Conservation (phyloP, 1,140 invertebrate genomes). For the Drosophila athabasca region DNA sequence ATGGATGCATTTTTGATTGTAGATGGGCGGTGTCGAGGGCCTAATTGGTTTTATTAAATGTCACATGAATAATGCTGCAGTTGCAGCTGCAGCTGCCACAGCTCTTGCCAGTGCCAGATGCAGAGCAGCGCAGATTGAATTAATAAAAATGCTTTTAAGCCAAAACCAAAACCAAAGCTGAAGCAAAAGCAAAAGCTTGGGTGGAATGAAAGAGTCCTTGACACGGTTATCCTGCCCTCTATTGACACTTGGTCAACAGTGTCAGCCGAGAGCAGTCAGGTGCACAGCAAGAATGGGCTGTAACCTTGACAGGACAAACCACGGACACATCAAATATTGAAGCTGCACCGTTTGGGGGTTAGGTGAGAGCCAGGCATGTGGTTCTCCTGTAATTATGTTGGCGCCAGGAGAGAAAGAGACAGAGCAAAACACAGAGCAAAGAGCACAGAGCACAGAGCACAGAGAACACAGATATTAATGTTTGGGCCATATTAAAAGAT, state of each 20-base stretch:
- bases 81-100: constrained; percentile 20
- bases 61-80: constrained; percentile 54
- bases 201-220: constrained; percentile 28
- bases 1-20: constrained; percentile 45
- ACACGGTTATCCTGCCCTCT: constrained; percentile 31
- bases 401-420: constrained; percentile 1
- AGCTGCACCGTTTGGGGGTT: constrained; percentile 24
- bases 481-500: constrained; percentile 66
- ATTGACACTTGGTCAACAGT: constrained; percentile 52
- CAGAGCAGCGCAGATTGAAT: constrained; percentile 36
- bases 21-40: constrained; percentile 50
- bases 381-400: constrained; percentile 18
- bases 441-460: not conserved
- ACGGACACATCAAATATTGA: constrained; percentile 57
- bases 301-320: constrained; percentile 29
- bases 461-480: constrained; percentile 51
- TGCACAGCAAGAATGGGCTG: not conserved
- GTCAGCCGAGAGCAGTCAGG: constrained; percentile 6
- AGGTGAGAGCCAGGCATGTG: constrained; percentile 32
- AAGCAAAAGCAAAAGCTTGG: constrained; percentile 5
- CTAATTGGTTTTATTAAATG: constrained; percentile 73
- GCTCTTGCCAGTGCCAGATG: constrained; percentile 3
- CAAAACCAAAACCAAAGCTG: constrained; percentile 17
- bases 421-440: no score
- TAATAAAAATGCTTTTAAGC: constrained; percentile 32